Base-by-base conservation (phyloP, 30 jellyfish, hydroid and myxozoan species). In the Rhopilema esculentum region DNA sequence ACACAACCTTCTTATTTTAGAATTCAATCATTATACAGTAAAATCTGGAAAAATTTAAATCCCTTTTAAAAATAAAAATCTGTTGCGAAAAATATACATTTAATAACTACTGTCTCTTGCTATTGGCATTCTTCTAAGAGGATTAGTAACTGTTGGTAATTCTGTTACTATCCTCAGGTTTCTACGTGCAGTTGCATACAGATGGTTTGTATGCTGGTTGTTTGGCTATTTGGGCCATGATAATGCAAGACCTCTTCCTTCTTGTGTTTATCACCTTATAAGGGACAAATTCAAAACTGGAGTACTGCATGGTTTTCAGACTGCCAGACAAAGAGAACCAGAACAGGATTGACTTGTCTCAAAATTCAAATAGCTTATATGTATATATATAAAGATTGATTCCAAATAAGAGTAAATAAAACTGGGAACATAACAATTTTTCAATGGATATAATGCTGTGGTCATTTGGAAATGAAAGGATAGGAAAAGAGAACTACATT, bases 181-280 rank as follows among this genome's bases (percentile, higher is more conserved):
- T 30, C 84, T 82, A 12, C 16, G 91, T 18, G 80, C 89, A 27
- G 80, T 79, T 52, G 89, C 89, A 62, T 62, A 79, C 77, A 12
- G 80, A 62, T 79, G 89, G 89, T 26, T 79, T 22, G 89, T 29
- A 16, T n/a, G 89, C 24, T 79, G 80, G 80, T 27, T 79, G 63
- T 79, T 62, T 57, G 66, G 89, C 52, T 79, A 7, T 26, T 27
- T 79, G 25, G 73, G 84, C 26, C 48, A 83, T 69, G 75, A 82
- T 83, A 32, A 66, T 50, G 29, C 84, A 9, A 16, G 64, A 30
- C 75, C 84, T 15, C 84, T 82, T 49, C 91, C 74, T 17, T 73
- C 91, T 20, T 82, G 91, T 49, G 68, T 82, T 16, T 82, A 82
- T 33, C 82, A 66, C 22, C n/a, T 12, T 72, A 30, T 82, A 21